A percentile compares a stretch with the other conserved stretches of the same genome.
Conservation (phyloP, 2,113 vertebrate species). For the Notechis scutatus region DNA sequence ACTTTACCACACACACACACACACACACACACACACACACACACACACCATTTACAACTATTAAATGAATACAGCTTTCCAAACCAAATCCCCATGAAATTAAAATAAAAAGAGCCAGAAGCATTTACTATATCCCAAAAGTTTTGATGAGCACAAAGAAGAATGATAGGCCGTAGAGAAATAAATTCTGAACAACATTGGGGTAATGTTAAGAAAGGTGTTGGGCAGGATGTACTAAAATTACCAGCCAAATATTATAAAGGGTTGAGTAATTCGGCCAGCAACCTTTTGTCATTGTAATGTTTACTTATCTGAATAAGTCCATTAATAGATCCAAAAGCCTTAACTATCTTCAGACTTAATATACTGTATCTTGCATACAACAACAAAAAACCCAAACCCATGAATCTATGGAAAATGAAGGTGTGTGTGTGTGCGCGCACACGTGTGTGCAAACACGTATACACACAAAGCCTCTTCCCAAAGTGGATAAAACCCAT, state of each 20-base stretch:
- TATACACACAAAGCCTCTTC: not conserved
- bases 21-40: not conserved
- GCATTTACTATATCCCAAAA: constrained; percentile 30
- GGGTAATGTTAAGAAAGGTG: not conserved
- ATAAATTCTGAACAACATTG: not conserved
- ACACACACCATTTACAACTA: not conserved
- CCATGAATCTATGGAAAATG: constrained; percentile 20
- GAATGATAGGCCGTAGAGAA: not conserved
- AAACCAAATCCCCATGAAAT: constrained; percentile 37
- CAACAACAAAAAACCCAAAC: constrained; percentile 7
- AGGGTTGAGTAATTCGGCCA: not conserved
- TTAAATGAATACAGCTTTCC: constrained; percentile 43
- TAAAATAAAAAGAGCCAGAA: constrained; percentile 22
- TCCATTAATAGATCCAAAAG: not conserved
- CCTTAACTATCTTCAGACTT: not conserved
- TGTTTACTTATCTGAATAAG: not conserved
- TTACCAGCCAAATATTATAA: not conserved
- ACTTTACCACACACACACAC: constrained; percentile 14
- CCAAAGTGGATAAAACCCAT: not conserved
- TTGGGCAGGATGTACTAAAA: not conserved
- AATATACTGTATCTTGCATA: fast-evolving
- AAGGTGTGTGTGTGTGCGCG: constrained; percentile 10
- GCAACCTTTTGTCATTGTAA: not conserved
- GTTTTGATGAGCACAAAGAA: not conserved
- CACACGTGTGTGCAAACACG: not conserved